These are phyloP conservation scores for Meandrina meandrites DNA, from an alignment of 92 coral and sea anemone species.

Conservation along the genomic window DNA sequence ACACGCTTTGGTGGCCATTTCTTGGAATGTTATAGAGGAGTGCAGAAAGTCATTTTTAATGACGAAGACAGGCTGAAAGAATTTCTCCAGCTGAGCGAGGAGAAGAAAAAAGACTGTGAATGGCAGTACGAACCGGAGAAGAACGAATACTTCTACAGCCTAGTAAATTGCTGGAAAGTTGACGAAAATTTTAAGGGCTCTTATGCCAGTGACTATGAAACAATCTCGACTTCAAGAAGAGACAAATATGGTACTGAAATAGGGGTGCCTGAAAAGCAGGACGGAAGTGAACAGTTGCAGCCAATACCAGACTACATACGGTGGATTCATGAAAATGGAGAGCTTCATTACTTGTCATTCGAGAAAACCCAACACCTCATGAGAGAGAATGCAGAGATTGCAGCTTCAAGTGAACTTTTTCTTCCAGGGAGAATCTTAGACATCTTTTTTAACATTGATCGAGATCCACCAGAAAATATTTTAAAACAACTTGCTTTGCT, in stretches of 20 bases:
- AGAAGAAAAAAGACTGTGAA: conserved; percentile 48
- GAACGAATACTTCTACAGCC: conserved; percentile 20
- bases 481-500: conserved; percentile 19
- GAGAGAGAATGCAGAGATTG: background rate
- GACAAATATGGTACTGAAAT: conserved; percentile 47
- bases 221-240: conserved; percentile 7
- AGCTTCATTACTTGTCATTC: conserved; percentile 53
- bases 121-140: conserved; percentile 51
- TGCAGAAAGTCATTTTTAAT: conserved; percentile 30
- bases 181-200: conserved; percentile 34
- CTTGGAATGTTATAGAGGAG: conserved; percentile 55
- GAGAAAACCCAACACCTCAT: conserved; percentile 32
- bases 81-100: conserved; percentile 49
- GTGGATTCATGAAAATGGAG: conserved; percentile 46
- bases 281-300: background rate
- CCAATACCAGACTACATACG: conserved; percentile 46
- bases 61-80: conserved; percentile 64
- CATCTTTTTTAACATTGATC: conserved; percentile 42
- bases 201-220: conserved; percentile 48
- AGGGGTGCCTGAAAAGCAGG: background rate
- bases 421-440: conserved; percentile 54
- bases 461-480: conserved; percentile 51
- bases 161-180: conserved; percentile 49
- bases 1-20: conserved; percentile 52
- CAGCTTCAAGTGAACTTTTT: conserved; percentile 16